Evolutionary conservation across 2,797 vertebrate genomes (phyloP), one percentile per base, ranked within the genome.

Genomic region (Scleropages formosus): DNA sequence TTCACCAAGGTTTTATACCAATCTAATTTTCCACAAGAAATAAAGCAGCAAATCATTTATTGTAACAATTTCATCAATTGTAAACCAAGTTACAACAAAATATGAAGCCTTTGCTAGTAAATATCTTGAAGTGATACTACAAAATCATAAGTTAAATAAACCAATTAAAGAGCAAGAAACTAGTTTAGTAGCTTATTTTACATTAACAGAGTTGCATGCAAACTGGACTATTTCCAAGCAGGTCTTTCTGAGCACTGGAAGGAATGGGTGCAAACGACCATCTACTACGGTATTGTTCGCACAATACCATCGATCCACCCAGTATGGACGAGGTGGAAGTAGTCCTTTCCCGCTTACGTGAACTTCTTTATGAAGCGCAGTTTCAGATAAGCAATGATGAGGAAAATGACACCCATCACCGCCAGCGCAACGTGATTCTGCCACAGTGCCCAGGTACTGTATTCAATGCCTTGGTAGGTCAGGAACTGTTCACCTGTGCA

Each of bases 361-460:
- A 93, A 94, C 79, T 96, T 98, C 85, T 92, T 95, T 84, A 96
- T 93, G 79, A 93, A 93, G 75, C 79, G 73, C 65, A 98, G 84
- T 82, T 95, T 96, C 83, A 98, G 74, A 80, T 96, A 98, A 0
- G 94, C 82, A 0, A 96, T 92, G 60, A 76, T 66, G 10, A 98
- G 90, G 85, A 96, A 96, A 62, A 93, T 82, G 0, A 93, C 0
- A 0, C 78, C 90, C 95, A 98, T 95, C 72, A 87, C 82, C 11
- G 78, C 82, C 67, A 98, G 78, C 18, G 94, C 94, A 59, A 96
- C 27, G 0, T 96, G 93, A 73, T 98, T 99, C 88, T 87, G 84
- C 96, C 96, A 99, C 51, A 97, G 81, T 15, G 91, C 94, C 96
- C 95, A 98, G n/a, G 77, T 20, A 12, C 87, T 92, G 9, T 73